Percentiles rank a stretch among this genome's conserved stretches.
Evolutionary conservation across 1,140 invertebrate genomes (phyloP).

Genomic region (Drosophila grimshawi): DNA sequence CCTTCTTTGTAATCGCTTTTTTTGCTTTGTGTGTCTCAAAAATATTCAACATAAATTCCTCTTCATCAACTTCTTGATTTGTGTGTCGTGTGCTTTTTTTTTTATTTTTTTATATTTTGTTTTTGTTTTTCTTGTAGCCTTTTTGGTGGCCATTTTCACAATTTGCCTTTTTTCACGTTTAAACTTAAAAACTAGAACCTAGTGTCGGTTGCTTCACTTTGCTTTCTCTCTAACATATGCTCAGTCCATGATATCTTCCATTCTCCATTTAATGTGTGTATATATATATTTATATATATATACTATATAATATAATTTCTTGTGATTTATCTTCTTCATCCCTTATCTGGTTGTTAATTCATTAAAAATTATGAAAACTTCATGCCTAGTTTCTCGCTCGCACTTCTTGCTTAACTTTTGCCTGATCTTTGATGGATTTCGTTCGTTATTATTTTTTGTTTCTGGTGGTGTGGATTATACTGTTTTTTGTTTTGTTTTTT

Average conservation of each 20-base stretch:
- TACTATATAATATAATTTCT: slow-evolving; percentile 46
- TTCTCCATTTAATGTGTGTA: slow-evolving; percentile 33
- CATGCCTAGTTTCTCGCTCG: slow-evolving; percentile 49
- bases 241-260: slow-evolving; percentile 78
- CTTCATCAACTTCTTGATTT: slow-evolving; percentile 14
- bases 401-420: slow-evolving; percentile 26
- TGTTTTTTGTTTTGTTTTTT: slow-evolving; percentile 38
- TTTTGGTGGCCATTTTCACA: slow-evolving; percentile 53
- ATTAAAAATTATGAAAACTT: slow-evolving; percentile 76
- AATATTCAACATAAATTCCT: slow-evolving; percentile 69
- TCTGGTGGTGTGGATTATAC: slow-evolving; percentile 8
- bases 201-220: slow-evolving; percentile 61
- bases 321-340: slow-evolving; percentile 1
- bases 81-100: slow-evolving; percentile 65
- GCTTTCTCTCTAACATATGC: slow-evolving; percentile 62
- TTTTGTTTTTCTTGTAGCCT: slow-evolving; percentile 53
- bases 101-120: slow-evolving; percentile 34
- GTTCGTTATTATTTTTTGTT: slow-evolving; percentile 30
- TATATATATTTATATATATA: slow-evolving; percentile 28
- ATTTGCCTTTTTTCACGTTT: slow-evolving; percentile 43
- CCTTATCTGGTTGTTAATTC: slow-evolving; percentile 46
- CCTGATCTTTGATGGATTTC: slow-evolving; percentile 41
- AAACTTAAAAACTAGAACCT: slow-evolving; percentile 77
- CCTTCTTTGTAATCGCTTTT: not conserved
- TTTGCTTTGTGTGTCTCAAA: slow-evolving; percentile 60